Evolutionary conservation across 2,888 invertebrate genomes (phyloP).

Genomic region (Chrysotoxum bicinctum): DNA sequence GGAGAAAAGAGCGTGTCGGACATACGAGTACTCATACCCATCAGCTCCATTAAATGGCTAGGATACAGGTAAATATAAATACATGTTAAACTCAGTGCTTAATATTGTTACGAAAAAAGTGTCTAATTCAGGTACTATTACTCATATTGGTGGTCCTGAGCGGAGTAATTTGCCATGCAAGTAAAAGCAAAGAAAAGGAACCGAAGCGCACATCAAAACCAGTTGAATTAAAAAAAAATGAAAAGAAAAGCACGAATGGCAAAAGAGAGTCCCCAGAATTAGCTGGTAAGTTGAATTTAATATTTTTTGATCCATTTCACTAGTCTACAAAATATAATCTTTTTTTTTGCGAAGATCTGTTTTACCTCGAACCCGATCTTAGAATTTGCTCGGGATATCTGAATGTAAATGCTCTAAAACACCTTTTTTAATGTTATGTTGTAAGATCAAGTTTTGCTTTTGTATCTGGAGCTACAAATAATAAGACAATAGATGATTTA

Average conservation of each 20-base stretch:
- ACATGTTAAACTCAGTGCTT: slow-evolving; percentile 26
- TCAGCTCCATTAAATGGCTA: slow-evolving; percentile 22
- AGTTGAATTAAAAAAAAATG: slow-evolving; percentile 17
- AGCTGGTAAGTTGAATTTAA: slow-evolving; percentile 73
- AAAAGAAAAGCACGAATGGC: slow-evolving; percentile 76
- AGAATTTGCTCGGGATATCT: no score
- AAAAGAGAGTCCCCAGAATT: slow-evolving; percentile 77
- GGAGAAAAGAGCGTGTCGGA: background rate
- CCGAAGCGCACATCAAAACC: slow-evolving; percentile 24
- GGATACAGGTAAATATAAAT: slow-evolving; percentile 48
- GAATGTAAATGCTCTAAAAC: no score
- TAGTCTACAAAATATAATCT: no score
- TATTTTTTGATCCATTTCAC: background rate
- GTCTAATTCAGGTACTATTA: slow-evolving; percentile 33
- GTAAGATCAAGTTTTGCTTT: no score
- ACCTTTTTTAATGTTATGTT: no score
- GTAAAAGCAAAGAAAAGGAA: slow-evolving; percentile 10
- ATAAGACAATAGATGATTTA: no score
- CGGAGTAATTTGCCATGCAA: slow-evolving; percentile 30
- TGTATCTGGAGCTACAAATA: no score
- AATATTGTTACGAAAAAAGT: background rate
- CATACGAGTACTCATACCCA: background rate
- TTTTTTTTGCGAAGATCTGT: no score
- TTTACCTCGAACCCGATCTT: no score
- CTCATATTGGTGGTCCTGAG: slow-evolving; percentile 44